phyloP scores from a whole-genome alignment of 2,113 vertebrate genomes.

The Gobius niger region DNA sequence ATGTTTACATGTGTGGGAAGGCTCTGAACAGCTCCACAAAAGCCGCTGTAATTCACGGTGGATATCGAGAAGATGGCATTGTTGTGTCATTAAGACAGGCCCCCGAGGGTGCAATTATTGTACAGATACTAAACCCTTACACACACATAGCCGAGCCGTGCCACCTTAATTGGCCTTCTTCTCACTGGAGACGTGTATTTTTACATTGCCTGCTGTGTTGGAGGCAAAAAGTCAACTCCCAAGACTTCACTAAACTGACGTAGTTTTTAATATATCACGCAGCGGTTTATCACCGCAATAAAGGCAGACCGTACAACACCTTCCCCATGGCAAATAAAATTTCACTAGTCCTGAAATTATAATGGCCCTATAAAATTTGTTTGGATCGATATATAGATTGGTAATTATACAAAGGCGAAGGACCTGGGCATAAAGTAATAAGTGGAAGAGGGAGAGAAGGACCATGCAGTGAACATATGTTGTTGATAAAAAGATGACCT shows the following conservation, averaged over 20 bases:
- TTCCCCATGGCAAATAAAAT: constrained; percentile 60
- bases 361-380: constrained; percentile 55
- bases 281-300: constrained; percentile 60
- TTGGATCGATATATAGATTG: constrained; percentile 69
- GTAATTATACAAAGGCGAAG: constrained; percentile 53
- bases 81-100: constrained; percentile 59
- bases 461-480: constrained; percentile 6
- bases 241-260: constrained; percentile 48
- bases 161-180: constrained; percentile 63
- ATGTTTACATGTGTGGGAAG: constrained; percentile 54
- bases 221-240: constrained; percentile 53
- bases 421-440: constrained; percentile 52
- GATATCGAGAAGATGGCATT: constrained; percentile 54
- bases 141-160: constrained; percentile 20
- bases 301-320: constrained; percentile 53
- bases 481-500: background rate
- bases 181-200: constrained; percentile 55
- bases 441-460: constrained; percentile 29
- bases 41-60: constrained; percentile 50
- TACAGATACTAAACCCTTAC: constrained; percentile 48
- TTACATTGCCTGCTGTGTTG: constrained; percentile 43
- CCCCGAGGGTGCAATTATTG: constrained; percentile 59
- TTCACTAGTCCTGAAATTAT: constrained; percentile 45
- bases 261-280: constrained; percentile 56
- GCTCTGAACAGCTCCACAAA: constrained; percentile 17